These are phyloP conservation scores for Sorex maritimensis DNA, from an alignment of 2,797 vertebrate genomes.

Conservation along the genomic window DNA sequence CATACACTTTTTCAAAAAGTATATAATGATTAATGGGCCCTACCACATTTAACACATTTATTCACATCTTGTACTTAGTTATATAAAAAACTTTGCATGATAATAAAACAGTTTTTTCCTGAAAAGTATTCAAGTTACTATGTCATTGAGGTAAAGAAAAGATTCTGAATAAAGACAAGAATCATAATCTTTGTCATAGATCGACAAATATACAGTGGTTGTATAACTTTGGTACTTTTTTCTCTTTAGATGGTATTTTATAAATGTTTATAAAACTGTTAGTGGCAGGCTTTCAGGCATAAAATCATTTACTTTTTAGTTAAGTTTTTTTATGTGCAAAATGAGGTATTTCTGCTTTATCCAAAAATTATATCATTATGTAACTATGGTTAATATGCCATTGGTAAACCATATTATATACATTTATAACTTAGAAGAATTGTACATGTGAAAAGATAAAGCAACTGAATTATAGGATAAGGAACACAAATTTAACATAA, in stretches of 20 bases:
- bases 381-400: not conserved
- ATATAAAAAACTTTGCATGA: slow-evolving; percentile 13
- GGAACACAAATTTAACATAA: slow-evolving; percentile 2
- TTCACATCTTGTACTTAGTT: not conserved
- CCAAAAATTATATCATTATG: not conserved
- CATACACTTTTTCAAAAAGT: slow-evolving; percentile 9
- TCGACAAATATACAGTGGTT: not conserved
- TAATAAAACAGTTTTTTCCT: not conserved
- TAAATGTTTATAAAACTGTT: too few relatives aligned
- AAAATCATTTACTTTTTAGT: slow-evolving; percentile 33
- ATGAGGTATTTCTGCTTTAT: not conserved
- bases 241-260: too few relatives aligned
- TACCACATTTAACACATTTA: not conserved
- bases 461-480: slow-evolving; percentile 8
- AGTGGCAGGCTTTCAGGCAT: too few relatives aligned
- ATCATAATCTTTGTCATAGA: not conserved
- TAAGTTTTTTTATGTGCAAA: slow-evolving; percentile 47
- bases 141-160: not conserved
- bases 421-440: not conserved
- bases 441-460: slow-evolving; percentile 30
- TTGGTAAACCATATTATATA: not conserved
- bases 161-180: slow-evolving; percentile 16
- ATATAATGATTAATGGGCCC: not conserved
- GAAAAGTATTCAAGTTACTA: slow-evolving; percentile 7
- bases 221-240: not conserved